Percentiles rank a stretch among this genome's conserved stretches.
Conservation (phyloP, 2,888 invertebrate genomes). For the Heliconius ethilla region DNA sequence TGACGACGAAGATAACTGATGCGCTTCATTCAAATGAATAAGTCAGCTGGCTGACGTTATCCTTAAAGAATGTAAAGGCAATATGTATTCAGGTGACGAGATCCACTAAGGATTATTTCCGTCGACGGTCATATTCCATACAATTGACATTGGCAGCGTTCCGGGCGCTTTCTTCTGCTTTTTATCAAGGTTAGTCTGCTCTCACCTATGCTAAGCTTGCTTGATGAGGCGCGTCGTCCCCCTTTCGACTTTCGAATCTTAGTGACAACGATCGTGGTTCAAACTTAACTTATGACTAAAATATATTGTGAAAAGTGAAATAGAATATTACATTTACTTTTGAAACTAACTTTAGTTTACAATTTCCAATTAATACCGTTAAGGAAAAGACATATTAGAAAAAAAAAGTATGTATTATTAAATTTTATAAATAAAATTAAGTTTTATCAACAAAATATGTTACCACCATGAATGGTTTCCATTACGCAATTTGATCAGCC, state of each 20-base stretch:
- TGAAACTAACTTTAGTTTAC: conserved; percentile 27
- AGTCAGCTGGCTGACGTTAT: neutral
- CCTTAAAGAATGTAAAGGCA: neutral
- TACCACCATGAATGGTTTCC: conserved; percentile 28
- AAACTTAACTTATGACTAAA: conserved; percentile 31
- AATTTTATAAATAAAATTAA: neutral
- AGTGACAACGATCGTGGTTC: conserved; percentile 36
- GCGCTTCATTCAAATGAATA: neutral
- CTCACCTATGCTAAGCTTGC: conserved; percentile 58
- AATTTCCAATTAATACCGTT: neutral
- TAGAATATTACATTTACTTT: conserved; percentile 17
- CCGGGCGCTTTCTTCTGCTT: conserved; percentile 71
- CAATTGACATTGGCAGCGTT: conserved; percentile 66
- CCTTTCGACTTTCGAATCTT: conserved; percentile 59
- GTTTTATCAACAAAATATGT: neutral
- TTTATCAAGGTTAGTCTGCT: conserved; percentile 65
- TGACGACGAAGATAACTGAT: neutral
- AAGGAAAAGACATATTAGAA: neutral
- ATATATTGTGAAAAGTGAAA: conserved; percentile 33
- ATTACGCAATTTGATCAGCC: conserved; percentile 36
- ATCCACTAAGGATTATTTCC: conserved; percentile 33
- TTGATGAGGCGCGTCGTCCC: conserved; percentile 56
- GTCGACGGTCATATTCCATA: conserved; percentile 59
- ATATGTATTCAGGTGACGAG: conserved; percentile 45
- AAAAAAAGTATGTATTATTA: too few species aligned